Conservation (phyloP, 2,888 invertebrate species). For the Eustalomyia histrio region DNA sequence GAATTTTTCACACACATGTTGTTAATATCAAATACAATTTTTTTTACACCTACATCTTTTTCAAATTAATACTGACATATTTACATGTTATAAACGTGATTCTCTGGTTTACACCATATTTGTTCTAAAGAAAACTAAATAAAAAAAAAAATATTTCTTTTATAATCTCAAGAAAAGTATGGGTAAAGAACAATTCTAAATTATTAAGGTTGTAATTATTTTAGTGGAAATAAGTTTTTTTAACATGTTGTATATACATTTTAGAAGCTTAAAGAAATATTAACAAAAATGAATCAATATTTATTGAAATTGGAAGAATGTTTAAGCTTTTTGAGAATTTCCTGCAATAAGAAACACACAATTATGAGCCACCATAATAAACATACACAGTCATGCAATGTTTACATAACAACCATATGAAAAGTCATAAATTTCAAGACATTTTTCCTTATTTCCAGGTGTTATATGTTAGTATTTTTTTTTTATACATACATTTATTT, state of each 20-base stretch:
- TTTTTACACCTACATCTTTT: background rate
- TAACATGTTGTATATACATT: background rate
- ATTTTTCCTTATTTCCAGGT: background rate
- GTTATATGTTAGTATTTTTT: too few relatives aligned
- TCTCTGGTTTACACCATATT: background rate
- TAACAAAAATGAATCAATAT: too few relatives aligned
- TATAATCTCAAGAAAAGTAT: background rate
- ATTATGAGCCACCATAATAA: background rate
- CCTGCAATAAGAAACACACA: background rate
- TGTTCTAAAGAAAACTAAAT: background rate
- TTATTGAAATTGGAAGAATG: too few relatives aligned
- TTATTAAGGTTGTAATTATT: background rate
- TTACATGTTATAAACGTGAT: background rate
- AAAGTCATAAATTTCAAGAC: slow-evolving; percentile 20
- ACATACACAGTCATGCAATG: background rate
- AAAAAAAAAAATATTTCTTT: background rate
- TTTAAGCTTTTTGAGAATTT: background rate
- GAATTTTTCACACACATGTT: too few relatives aligned
- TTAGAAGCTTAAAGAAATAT: background rate
- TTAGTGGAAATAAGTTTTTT: background rate
- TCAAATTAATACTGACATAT: background rate
- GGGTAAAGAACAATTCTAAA: background rate
- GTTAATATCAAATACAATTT: background rate
- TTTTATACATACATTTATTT: background rate
- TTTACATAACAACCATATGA: slow-evolving; percentile 9